Base-by-base conservation (phyloP, 2,888 invertebrate genomes). In the Parnassius orleans region DNA sequence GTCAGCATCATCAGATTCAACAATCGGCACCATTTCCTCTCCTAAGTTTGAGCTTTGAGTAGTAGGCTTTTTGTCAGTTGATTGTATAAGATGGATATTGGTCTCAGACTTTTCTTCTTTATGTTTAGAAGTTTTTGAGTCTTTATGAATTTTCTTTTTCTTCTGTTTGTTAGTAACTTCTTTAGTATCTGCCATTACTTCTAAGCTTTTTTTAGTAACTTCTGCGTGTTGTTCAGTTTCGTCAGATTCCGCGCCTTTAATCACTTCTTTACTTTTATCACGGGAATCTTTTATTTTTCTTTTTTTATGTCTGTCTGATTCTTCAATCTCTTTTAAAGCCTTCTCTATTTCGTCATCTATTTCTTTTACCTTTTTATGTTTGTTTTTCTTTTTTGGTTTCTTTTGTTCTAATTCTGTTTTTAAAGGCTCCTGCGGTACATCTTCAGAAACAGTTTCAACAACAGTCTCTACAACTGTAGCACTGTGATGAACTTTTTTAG, bases 251-350 rank as follows among this genome's bases (percentile, higher is more conserved):
- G 64, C 33, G 19, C 72, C 71, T 59, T 66, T 44, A 53, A 54
- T 52, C 11, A 61, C 68, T 24, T 83, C 81, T 68, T 76, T 79
- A 64, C 70, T 77, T 50, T 76, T 80, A 50, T 86, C 84, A 46
- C 69, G 68, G 44, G 61, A 24, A 48, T 81, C 82, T 70, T 83
- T 86, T 0, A 56, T 62, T 71, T 81, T 86, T 72, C 83, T 90
- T 75, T 88, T 90, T 69, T 86, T 89, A 64, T 73, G 74, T 67
- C 79, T 86, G 53, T 84, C 80, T 44, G 77, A 75, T 57, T 83
- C 86, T 68, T 88, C 89, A 56, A 91, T 90, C 76, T 91, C 91
- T 77, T 88, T 90, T 0, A 91, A 76, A 52, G 89, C 90, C 70
- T 80, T 86, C 66, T 83, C 84, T 66, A 91, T 91, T 69, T 91